Evolutionary conservation across 2,888 invertebrate species (phyloP).

Genomic region (Mechanitis mazaeus): DNA sequence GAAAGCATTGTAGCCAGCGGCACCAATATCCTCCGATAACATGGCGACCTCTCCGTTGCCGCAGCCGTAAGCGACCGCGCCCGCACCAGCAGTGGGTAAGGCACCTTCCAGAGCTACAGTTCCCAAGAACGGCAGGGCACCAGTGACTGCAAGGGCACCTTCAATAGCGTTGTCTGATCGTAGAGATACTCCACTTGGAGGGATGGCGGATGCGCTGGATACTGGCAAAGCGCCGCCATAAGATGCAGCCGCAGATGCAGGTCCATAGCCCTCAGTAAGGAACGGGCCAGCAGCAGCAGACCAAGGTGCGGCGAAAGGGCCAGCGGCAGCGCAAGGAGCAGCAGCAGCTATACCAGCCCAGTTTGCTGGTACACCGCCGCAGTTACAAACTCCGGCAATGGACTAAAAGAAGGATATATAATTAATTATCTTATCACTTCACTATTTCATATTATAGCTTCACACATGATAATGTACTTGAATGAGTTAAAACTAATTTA

Average conservation of each 20-base stretch:
- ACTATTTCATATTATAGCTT: background rate
- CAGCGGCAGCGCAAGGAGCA: constrained; percentile 6
- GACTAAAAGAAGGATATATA: constrained; percentile 23
- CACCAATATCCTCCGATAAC: constrained; percentile 26
- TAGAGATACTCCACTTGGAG: constrained; percentile 38
- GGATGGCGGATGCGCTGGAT: constrained; percentile 38
- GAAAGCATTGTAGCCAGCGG: constrained; percentile 3
- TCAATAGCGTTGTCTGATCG: constrained; percentile 40
- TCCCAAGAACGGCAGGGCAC: constrained; percentile 37
- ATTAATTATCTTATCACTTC: background rate
- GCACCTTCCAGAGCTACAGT: constrained; percentile 36
- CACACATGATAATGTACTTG: background rate
- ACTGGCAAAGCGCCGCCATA: constrained; percentile 30
- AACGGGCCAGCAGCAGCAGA: constrained; percentile 12
- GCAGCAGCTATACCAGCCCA: constrained; percentile 1
- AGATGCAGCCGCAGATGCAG: constrained; percentile 10
- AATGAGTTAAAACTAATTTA: background rate
- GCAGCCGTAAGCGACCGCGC: constrained; percentile 34
- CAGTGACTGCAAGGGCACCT: constrained; percentile 35
- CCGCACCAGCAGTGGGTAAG: constrained; percentile 34
- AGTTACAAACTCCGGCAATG: constrained; percentile 31
- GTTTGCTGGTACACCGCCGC: constrained; percentile 8
- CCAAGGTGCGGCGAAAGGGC: constrained; percentile 8
- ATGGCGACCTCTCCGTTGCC: constrained; percentile 34
- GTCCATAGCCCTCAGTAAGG: constrained; percentile 3